Evolutionary conservation across 1,140 invertebrate genomes (phyloP), one percentile per base, ranked within the genome.

Genomic region (Pectinophora gossypiella): DNA sequence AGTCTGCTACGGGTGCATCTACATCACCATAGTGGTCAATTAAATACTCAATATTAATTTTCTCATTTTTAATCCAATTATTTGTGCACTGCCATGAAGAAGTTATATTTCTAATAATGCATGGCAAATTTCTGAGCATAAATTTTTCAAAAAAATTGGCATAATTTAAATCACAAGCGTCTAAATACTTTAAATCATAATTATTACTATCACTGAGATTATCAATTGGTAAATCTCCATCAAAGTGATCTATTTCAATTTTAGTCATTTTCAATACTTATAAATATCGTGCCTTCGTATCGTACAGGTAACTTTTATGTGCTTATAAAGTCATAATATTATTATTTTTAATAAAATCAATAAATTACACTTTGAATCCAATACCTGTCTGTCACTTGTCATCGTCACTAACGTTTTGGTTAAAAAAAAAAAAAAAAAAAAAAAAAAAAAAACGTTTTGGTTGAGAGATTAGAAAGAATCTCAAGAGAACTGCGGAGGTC

Each of bases 1-100:
- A 98, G 78, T 97, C 89, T 46, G 95, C 94, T 13, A 97, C 91
- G 48, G 95, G 94, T 45, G 95, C 94, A 42, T 65, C 58, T 49
- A 75, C 70, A 40, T 87, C 81, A 69, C 90, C 90, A 80, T 92
- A 94, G 27, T 88, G 73, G 27, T 81, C 52, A 54, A 68, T 76
- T 53, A 95, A 86, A 78, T 90, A 91, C 60, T 92, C 80, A 69
- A 92, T 92, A 88, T 94, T 91, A 45, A 93, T 91, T 68, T 66
- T 68, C 22, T 77, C 75, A 46, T 90, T 67, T 27, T 63, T 61
- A n/a, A 89, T 76, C 93, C 93, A 94, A 15, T 89, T 73, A 35
- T 84, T 78, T 9, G 75, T 82, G 58, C 91, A 90, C 54, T 90
- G 71, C 93, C 93, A 94, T 16, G 88, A 61, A 16, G 76, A 72